phyloP scores from a whole-genome alignment of 2,888 invertebrate genomes.

The Tetranychus truncatus region DNA sequence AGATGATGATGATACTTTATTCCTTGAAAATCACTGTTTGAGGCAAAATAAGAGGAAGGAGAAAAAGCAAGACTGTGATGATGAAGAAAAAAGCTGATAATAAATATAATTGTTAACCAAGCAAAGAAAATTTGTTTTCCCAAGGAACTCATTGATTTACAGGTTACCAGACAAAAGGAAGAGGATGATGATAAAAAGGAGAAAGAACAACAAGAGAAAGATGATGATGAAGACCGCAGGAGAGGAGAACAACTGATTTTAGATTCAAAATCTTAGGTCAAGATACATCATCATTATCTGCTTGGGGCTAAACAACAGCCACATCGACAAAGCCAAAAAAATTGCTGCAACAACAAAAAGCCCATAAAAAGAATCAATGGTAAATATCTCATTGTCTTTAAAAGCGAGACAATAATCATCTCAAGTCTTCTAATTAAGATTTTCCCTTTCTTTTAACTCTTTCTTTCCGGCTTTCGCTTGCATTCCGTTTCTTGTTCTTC shows the following conservation, averaged over 20 bases:
- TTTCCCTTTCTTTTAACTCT: neutral
- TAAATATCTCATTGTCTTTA: neutral
- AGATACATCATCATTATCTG: neutral
- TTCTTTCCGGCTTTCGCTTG: neutral
- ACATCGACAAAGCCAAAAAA: neutral
- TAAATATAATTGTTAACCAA: constrained; percentile 1
- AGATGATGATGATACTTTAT: neutral
- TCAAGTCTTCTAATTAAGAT: neutral
- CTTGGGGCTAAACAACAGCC: neutral
- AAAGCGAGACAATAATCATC: neutral
- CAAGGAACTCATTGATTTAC: neutral
- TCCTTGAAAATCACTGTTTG: neutral
- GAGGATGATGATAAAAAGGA: neutral
- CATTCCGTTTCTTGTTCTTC: neutral
- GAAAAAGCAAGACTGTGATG: neutral
- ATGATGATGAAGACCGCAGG: neutral
- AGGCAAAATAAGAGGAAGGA: neutral
- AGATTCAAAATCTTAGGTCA: neutral
- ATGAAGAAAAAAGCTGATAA: neutral
- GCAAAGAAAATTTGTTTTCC: neutral
- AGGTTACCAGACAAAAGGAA: neutral
- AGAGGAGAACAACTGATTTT: neutral
- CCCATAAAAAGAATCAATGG: neutral
- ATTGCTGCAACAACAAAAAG: too few relatives aligned
- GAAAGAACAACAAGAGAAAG: neutral